phyloP scores from a whole-genome alignment of 2,113 vertebrate species.

The Trochalopteron elliotii region DNA sequence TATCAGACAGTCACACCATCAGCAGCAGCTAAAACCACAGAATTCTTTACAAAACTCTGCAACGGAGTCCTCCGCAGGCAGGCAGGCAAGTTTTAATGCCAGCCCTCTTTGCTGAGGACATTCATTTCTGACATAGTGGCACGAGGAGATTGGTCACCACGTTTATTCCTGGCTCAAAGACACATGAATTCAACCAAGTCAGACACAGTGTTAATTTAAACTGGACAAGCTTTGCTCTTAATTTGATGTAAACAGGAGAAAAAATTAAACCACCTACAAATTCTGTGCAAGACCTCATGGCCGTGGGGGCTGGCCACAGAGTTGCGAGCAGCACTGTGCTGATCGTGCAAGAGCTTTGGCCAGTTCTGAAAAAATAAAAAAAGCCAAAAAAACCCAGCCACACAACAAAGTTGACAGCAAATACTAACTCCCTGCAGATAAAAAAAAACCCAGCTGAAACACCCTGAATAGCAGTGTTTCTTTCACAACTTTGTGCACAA shows the following conservation, averaged over 20 bases:
- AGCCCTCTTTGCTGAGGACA: not conserved
- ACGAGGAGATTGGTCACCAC: not conserved
- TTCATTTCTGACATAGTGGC: not conserved
- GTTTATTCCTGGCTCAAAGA: not conserved
- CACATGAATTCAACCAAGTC: fast-evolving
- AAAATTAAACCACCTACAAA: not conserved
- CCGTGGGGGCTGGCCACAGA: not conserved
- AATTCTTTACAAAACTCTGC: not conserved
- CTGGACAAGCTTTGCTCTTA: not conserved
- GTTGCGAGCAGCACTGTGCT: not conserved
- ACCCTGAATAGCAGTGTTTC: not conserved
- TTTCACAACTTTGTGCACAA: constrained; percentile 32
- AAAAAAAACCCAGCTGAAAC: not conserved
- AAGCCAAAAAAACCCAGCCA: not conserved
- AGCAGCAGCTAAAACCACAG: not conserved
- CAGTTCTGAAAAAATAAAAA: not conserved
- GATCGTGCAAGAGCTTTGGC: not conserved
- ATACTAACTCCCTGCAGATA: not conserved
- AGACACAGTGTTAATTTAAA: not conserved
- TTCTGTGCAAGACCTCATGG: not conserved
- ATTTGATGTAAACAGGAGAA: not conserved
- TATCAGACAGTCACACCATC: not conserved
- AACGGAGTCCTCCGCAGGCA: not conserved
- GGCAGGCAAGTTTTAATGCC: not conserved
- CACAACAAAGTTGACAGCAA: not conserved